These are phyloP conservation scores for Diachrysia chrysitis DNA, from an alignment of 2,888 invertebrate species.

Conservation along the genomic window DNA sequence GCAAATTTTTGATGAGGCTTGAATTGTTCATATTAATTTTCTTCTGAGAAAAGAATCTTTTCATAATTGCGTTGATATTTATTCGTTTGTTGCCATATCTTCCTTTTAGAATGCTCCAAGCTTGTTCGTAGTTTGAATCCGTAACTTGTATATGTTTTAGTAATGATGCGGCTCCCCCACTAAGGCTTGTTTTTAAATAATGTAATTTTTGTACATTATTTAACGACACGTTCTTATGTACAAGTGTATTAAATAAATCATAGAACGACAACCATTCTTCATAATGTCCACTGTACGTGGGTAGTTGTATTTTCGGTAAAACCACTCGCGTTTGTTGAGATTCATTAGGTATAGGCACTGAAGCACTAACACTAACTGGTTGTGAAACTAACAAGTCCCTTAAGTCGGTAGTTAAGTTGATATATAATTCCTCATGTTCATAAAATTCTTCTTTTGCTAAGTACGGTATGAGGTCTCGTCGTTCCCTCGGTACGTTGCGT, in stretches of 20 bases:
- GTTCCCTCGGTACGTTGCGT: no score
- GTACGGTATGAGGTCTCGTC: no score
- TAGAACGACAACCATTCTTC: constrained; percentile 17
- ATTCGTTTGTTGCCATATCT: constrained; percentile 21
- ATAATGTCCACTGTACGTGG: constrained; percentile 12
- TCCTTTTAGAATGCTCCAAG: constrained; percentile 14
- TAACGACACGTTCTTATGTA: constrained; percentile 3
- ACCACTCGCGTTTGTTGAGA: background rate
- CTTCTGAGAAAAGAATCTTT: constrained; percentile 13
- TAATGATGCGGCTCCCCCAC: constrained; percentile 13
- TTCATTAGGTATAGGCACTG: no score
- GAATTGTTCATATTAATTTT: constrained; percentile 18
- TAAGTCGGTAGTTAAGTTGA: no score
- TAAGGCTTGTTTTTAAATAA: constrained; percentile 17
- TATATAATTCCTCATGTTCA: no score
- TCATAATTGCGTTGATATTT: constrained; percentile 12
- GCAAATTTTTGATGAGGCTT: constrained; percentile 40
- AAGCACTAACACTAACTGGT: no score
- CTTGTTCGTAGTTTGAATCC: constrained; percentile 19
- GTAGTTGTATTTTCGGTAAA: constrained; percentile 17
- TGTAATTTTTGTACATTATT: no score
- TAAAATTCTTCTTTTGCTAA: no score
- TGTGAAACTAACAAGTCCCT: no score
- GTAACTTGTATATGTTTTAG: constrained; percentile 14
- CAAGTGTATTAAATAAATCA: constrained; percentile 17